Base-by-base conservation (phyloP, 2,797 vertebrate species). In the Gouania willdenowi region DNA sequence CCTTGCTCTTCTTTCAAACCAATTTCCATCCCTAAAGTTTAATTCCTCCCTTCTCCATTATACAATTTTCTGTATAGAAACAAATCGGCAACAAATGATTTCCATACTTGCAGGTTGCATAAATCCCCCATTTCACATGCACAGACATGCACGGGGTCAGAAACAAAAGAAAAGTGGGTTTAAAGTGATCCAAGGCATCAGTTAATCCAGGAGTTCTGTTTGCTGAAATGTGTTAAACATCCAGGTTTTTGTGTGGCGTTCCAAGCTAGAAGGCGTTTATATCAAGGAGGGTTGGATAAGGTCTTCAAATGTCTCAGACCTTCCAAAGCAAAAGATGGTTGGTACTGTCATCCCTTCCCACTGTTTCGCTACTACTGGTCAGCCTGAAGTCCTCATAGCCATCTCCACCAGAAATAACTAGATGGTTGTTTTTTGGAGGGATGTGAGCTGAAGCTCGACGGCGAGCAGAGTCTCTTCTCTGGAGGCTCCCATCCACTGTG, bases 311-410 rank as follows among this genome's bases (percentile, higher is more conserved):
- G 70, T 43, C 43, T 96, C 91, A 98, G 51, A 94, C 92, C 71
- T 91, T 88, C 96, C 96, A 98, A 5, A 98, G 90, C 50, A 98
- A 88, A 48, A 98, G 90, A 60, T 98, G 96, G 84, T 98, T 98
- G 66, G 96, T 98, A 75, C 95, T 98, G 87, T 98, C 96, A 0
- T 98, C 96, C 36, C 96, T 83, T 34, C 96, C 96, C 17, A 98
- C 92, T 0, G 95, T 94, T 83, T 98, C 96, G 1, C 94, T 98
- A 90, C 94, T 96, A 74, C 86, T 84, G 67, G 92, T 95, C 70
- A 98, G 90, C 26, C 94, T 86, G 85, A 98, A 98, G 73, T 98
- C 96, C 82, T 98, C 96, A 2, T 96, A 98, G 26, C 96, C 96
- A 0, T 97, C 96, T 0, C 96, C 96, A 0, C 96, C 96, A 0